Percentiles rank a stretch among this genome's conserved stretches.
These are phyloP conservation scores for Diadophis punctatus DNA, from an alignment of 2,113 vertebrate species.

Conservation along the genomic window DNA sequence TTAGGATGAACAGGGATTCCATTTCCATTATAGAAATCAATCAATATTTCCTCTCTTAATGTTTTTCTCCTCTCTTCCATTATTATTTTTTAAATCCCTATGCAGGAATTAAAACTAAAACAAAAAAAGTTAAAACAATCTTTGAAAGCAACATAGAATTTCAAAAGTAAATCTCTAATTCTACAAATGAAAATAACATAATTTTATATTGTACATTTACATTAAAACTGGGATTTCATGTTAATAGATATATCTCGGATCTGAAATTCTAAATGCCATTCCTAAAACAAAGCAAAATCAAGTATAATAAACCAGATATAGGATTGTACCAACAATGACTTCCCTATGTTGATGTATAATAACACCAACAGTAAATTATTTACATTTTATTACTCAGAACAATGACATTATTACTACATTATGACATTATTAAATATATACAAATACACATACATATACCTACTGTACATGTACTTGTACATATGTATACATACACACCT, in stretches of 20 bases:
- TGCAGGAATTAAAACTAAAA: conserved; percentile 40
- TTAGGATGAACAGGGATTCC: conserved; percentile 71
- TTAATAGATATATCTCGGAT: neutral
- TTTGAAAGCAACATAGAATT: conserved; percentile 59
- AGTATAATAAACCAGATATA: neutral
- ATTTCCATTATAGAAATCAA: conserved; percentile 69
- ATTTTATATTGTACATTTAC: conserved; percentile 54
- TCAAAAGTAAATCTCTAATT: conserved; percentile 65
- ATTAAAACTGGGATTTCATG: conserved; percentile 45
- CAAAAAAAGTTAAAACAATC: conserved; percentile 50
- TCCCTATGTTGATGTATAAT: neutral
- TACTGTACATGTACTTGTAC: too few species aligned
- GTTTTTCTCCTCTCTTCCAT: neutral
- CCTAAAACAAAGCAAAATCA: neutral
- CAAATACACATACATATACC: too few species aligned
- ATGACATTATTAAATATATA: neutral
- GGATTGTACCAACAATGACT: neutral
- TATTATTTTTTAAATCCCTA: conserved; percentile 5
- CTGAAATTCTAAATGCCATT: neutral
- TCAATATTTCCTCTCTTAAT: conserved; percentile 44
- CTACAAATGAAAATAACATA: conserved; percentile 62
- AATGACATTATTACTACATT: neutral
- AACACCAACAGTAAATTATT: neutral
- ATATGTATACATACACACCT: neutral
- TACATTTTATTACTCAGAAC: neutral